Base-by-base conservation (phyloP, 2,113 vertebrate species). In the Eptesicus fuscus region DNA sequence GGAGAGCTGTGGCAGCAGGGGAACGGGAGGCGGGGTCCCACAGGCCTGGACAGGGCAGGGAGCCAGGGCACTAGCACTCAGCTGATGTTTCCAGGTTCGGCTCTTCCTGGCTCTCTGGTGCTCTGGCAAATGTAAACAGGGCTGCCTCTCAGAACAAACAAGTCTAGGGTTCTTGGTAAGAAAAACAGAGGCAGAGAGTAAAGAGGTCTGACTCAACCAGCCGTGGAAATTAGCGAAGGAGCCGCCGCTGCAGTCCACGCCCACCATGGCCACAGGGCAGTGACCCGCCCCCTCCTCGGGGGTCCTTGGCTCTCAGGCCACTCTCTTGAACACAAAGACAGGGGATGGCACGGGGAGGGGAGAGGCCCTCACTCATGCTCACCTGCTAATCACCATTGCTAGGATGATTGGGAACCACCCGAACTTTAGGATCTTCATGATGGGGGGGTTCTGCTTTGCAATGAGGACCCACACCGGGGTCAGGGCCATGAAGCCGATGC, bases 341-440 rank as follows among this genome's bases (percentile, higher is more conserved):
- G 22, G 13, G 61, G 8, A 35, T 13, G 56, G 13, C 30, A 22
- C 1, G 1, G 40, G 7, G 30, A 20, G 37, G 5, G 1, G 37
- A 11, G 20, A 25, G 10, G 42, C 4, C 79, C 67, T 63, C 17
- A 8, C 32, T 44, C 28, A 0, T 0, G 20, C 78, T 98, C 96
- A 99, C 99, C 99, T 99, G 99, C 99, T 99, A 83, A 99, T 99
- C 63, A 99, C 98, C 99, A 99, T 99, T 67, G 99, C 99, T 5
- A 99, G 98, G 40, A 99, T 98, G n/a, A 99, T 99, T 0, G 99
- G 99, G 95, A 99, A 98, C 99, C 99, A 99, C 4, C 99, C 99
- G 0, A 99, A 99, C 73, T 98, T 99, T 40, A 99, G 98, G 14
- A 99, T 98, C 97, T 99, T 99, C 0, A 96, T 95, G 95, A 99